Evolutionary conservation across 1,140 invertebrate species (phyloP).

Genomic region (Galendromus occidentalis): DNA sequence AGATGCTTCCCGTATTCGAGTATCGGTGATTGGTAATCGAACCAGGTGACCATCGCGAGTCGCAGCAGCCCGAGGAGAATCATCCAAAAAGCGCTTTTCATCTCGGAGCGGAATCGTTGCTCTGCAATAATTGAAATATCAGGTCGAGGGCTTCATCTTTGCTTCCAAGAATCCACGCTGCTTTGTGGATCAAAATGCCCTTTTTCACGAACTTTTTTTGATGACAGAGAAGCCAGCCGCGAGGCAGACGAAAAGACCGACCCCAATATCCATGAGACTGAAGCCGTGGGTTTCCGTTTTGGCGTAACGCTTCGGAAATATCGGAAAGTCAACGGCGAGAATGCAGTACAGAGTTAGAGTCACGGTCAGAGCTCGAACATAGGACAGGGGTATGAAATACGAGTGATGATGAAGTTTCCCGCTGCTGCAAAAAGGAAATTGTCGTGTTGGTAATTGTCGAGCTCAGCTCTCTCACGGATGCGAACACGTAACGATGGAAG

Average conservation of each 20-base stretch:
- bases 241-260: conserved; percentile 65
- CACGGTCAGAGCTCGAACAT: not conserved
- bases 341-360: conserved; percentile 50
- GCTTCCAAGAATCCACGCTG: too few relatives aligned
- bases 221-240: conserved; percentile 37
- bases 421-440: not conserved
- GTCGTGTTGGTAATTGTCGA: too few relatives aligned
- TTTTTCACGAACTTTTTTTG: not conserved
- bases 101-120: not conserved
- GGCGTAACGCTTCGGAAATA: conserved; percentile 59
- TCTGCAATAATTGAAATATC: not conserved
- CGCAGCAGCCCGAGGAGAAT: conserved; percentile 44
- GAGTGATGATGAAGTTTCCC: conserved; percentile 1
- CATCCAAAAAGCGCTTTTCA: not conserved
- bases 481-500: too few relatives aligned
- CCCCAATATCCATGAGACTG: conserved; percentile 82
- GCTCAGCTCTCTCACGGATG: too few relatives aligned
- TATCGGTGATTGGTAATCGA: conserved; percentile 61
- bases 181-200: too few relatives aligned
- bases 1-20: conserved; percentile 86
- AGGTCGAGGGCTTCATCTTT: too few relatives aligned
- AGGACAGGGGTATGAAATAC: conserved; percentile 1
- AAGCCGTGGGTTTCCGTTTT: conserved; percentile 72
- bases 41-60: conserved; percentile 28
- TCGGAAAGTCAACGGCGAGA: conserved; percentile 71